Percentiles rank a stretch among this genome's conserved stretches.
Conservation (phyloP, 2,797 vertebrate species). For the Lacerta agilis region DNA sequence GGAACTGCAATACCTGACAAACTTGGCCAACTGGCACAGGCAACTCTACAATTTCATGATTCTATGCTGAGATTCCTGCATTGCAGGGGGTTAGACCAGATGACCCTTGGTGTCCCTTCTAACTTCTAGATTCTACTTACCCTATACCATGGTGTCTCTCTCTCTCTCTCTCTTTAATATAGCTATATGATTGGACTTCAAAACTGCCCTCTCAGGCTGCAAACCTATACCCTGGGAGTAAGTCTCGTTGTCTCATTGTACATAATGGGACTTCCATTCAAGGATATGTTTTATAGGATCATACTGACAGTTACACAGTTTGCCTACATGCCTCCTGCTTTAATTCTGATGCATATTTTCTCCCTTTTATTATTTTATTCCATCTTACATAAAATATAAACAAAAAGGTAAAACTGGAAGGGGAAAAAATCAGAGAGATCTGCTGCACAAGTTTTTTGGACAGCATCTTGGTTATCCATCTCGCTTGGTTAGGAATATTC, state of each 20-base stretch:
- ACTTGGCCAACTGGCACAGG: not conserved
- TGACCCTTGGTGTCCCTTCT: too few species aligned
- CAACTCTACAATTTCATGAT: too few species aligned
- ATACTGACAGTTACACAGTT: too few species aligned
- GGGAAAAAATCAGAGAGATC: not conserved
- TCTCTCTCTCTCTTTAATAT: not conserved
- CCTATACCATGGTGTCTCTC: not conserved
- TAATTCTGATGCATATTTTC: not conserved
- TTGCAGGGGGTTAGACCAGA: too few species aligned
- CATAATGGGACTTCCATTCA: too few species aligned
- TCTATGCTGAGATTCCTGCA: too few species aligned
- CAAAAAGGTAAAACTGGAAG: not conserved
- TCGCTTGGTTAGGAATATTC: not conserved
- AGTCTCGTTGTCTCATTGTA: not conserved
- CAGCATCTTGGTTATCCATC: not conserved
- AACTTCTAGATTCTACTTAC: too few species aligned
- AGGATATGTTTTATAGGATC: too few species aligned
- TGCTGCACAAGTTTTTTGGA: not conserved
- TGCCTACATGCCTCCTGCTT: not conserved
- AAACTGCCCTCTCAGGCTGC: not conserved
- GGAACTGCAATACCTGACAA: not conserved
- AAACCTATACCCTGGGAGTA: not conserved
- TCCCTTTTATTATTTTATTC: not conserved
- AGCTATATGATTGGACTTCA: not conserved
- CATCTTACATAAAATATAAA: not conserved